Percentiles rank a stretch among this genome's conserved stretches.
phyloP scores from a whole-genome alignment of 2,888 invertebrate species.

The Hoplodrina ambigua region DNA sequence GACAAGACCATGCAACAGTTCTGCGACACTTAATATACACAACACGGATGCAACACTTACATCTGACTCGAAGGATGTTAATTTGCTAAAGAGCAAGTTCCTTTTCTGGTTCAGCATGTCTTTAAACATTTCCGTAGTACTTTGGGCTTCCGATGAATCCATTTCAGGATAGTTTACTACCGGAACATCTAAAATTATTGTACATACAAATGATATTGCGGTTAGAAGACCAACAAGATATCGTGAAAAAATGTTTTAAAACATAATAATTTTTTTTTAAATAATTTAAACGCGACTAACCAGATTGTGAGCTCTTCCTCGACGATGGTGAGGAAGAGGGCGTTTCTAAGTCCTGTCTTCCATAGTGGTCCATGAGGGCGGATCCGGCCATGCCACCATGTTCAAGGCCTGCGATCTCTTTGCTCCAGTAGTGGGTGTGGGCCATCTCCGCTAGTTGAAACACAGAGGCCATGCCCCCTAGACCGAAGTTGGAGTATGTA shows the following conservation, averaged over 20 bases:
- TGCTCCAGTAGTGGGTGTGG: constrained; percentile 99
- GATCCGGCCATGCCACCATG: constrained; percentile 89
- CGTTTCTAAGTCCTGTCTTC: constrained; percentile 78
- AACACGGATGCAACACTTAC: constrained; percentile 90
- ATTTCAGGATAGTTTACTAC: constrained; percentile 91
- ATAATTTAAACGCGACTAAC: constrained; percentile 70
- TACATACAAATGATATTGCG: constrained; percentile 9
- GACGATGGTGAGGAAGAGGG: constrained; percentile 89
- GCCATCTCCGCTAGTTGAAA: constrained; percentile 99
- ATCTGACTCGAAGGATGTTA: constrained; percentile 97
- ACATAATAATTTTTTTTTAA: neutral
- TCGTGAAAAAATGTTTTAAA: too few relatives aligned
- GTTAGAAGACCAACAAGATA: neutral
- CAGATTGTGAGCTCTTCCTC: constrained; percentile 93
- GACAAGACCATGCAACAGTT: constrained; percentile 76
- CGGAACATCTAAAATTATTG: constrained; percentile 83
- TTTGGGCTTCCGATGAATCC: constrained; percentile 92
- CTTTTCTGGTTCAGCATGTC: constrained; percentile 98
- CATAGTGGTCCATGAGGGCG: constrained; percentile 77
- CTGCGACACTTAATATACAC: constrained; percentile 62
- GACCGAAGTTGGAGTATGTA: constrained; percentile 97
- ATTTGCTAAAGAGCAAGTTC: constrained; percentile 95
- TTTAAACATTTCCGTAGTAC: constrained; percentile 97
- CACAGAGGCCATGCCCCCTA: constrained; percentile 99
- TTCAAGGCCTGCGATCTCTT: constrained; percentile 92